These are phyloP conservation scores for Drosophila miranda DNA, from an alignment of 1,140 invertebrate species.

Conservation along the genomic window DNA sequence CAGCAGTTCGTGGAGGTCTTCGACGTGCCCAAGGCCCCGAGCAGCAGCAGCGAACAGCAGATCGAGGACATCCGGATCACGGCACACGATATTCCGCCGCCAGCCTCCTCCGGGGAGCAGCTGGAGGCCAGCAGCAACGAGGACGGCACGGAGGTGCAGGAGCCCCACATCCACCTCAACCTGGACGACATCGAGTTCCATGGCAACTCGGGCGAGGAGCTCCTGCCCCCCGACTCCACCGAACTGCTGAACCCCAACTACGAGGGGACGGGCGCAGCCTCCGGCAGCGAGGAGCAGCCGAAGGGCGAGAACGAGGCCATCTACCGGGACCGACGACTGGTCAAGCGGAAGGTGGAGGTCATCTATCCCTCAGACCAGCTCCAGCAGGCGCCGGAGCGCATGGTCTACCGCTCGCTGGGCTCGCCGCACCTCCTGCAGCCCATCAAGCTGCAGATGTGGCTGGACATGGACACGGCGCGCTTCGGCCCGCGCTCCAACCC, in stretches of 20 bases:
- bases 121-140: constrained; percentile 56
- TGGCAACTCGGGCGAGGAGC: constrained; percentile 76
- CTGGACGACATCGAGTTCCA: constrained; percentile 80
- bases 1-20: constrained; percentile 78
- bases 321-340: constrained; percentile 82
- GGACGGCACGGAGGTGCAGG: constrained; percentile 35
- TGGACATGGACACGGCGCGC: constrained; percentile 86
- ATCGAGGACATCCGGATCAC: constrained; percentile 80
- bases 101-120: constrained; percentile 45
- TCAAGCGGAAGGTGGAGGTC: constrained; percentile 81
- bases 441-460: constrained; percentile 90
- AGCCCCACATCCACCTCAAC: constrained; percentile 70
- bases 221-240: constrained; percentile 44
- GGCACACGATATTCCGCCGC: constrained; percentile 71
- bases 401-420: constrained; percentile 86
- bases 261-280: constrained; percentile 35
- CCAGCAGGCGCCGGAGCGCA: constrained; percentile 59
- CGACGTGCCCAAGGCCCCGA: constrained; percentile 66
- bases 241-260: constrained; percentile 66
- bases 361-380: constrained; percentile 82
- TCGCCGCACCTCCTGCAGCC: constrained; percentile 88
- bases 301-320: constrained; percentile 77
- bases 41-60: constrained; percentile 67
- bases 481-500: constrained; percentile 91
- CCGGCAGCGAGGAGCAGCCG: constrained; percentile 45